Evolutionary conservation across 1,140 invertebrate genomes (phyloP), one percentile per base, ranked within the genome.

Genomic region (Metaphire vulgaris): DNA sequence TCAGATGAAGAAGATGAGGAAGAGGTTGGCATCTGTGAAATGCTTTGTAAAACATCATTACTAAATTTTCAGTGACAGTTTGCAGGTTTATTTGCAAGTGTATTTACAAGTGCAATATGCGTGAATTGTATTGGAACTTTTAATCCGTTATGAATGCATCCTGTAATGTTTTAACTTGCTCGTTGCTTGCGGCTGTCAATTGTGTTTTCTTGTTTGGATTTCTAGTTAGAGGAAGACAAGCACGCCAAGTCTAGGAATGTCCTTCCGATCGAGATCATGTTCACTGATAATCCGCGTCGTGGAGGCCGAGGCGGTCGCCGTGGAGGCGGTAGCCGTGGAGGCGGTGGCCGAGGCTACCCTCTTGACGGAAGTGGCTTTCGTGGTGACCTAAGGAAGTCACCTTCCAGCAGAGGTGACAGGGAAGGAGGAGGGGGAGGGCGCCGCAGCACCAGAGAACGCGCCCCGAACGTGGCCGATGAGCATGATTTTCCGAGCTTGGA

Each of bases 1-100:
- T 33, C 33, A 34, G 79, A 80, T 31, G 78, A 79, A 1, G 80
- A 80, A 29, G 77, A 79, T n/a, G 79, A 77, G n/a, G 73, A 76
- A 30, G 71, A 74, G 26, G 75, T n/a, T n/a, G n/a, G n/a, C n/a
- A n/a, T n/a, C n/a, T n/a, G n/a, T n/a, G n/a, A n/a, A n/a, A n/a
- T n/a, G n/a, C n/a, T n/a, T n/a, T n/a, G n/a, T n/a, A n/a, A n/a
- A n/a, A n/a, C n/a, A n/a, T n/a, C n/a, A n/a, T n/a, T n/a, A n/a
- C n/a, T n/a, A n/a, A n/a, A n/a, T n/a, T n/a, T n/a, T n/a, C n/a
- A n/a, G n/a, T n/a, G n/a, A n/a, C n/a, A n/a, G n/a, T n/a, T n/a
- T n/a, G n/a, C n/a, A n/a, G n/a, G n/a, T n/a, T n/a, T n/a, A n/a
- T n/a, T n/a, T n/a, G n/a, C n/a, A n/a, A n/a, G n/a, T n/a, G n/a